Evolutionary conservation across 1,140 invertebrate species (phyloP), one percentile per base, ranked within the genome.

Genomic region (Watersipora subatra): DNA sequence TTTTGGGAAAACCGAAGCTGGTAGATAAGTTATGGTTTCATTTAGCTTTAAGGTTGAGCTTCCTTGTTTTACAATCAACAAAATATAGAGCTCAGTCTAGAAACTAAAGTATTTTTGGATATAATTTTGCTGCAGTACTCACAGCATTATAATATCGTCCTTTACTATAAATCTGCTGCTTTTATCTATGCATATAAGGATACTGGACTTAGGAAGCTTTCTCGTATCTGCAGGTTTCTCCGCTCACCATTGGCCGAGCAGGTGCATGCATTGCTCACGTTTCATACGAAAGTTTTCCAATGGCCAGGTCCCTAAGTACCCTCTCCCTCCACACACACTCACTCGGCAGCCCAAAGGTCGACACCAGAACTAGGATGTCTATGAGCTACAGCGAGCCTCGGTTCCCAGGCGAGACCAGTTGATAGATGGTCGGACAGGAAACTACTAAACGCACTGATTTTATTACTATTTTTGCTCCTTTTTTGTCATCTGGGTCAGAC

Each of bases 221-320:
- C 15, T 46, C 19, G 26, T 17, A 58, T 27, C 72, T 73, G 29
- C 73, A 86, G 85, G 82, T 90, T 66, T 84, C 89, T 28, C 85
- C 88, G 19, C 81, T 93, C 57, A 86, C 85, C 71, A 87, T 86
- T 28, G 89, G 89, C 46, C 83, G 91, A 68, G 91, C 90, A 61
- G 90, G 90, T 63, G 88, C 90, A 58, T 91, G 90, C 74, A 87
- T 92, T n/a, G 88, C 92, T 28, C 84, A 83, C 57, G 74, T 84
- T 46, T n/a, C 34, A 7, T 46, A 46, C n/a, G 34, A 46, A 7
- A 46, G 7, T n/a, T 46, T 46, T 7, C 34, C 34, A n/a, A n/a
- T 46, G 34, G 7, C 34, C 7, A 46, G 34, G 34, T 46, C 34
- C n/a, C 34, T 46, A 12, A 46, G 34, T n/a, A 46, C 34, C n/a